Conservation (phyloP, 1,140 invertebrate genomes). For the Drosophila sulfurigaster region DNA sequence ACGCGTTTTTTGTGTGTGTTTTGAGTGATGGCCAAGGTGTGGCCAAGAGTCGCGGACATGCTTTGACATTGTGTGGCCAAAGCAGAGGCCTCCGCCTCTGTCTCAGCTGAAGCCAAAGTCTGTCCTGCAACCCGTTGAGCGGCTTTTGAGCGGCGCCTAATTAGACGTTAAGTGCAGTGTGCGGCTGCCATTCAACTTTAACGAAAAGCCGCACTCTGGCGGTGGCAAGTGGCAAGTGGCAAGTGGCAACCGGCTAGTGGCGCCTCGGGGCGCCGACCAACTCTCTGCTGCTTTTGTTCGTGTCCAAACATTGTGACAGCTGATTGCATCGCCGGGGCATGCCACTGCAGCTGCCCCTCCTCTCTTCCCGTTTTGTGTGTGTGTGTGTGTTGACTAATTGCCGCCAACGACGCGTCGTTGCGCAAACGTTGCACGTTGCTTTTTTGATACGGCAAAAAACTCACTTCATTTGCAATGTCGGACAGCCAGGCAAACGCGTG, state of each 20-base stretch:
- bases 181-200: constrained; percentile 58
- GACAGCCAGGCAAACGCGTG: not conserved
- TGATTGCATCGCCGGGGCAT: constrained; percentile 60
- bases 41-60: constrained; percentile 51
- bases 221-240: not conserved
- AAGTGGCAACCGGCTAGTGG: not conserved
- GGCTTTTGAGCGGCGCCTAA: constrained; percentile 76
- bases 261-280: constrained; percentile 1
- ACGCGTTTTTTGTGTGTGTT: constrained; percentile 37
- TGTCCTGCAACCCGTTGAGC: constrained; percentile 60
- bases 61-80: constrained; percentile 66
- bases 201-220: constrained; percentile 1
- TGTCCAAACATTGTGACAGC: constrained; percentile 77
- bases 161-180: constrained; percentile 72
- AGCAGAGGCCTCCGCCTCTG: not conserved
- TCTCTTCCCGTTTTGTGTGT: not conserved
- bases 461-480: constrained; percentile 22
- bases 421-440: constrained; percentile 4
- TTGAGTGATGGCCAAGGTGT: constrained; percentile 72
- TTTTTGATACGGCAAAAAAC: constrained; percentile 8
- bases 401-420: constrained; percentile 50
- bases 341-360: not conserved
- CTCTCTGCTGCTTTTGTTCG: constrained; percentile 12
- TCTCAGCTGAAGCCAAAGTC: not conserved
- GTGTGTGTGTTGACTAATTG: constrained; percentile 69